Percentiles rank a stretch among this genome's conserved stretches.
phyloP scores from a whole-genome alignment of 2,797 vertebrate species.

The Neosilurus mollespiculum region DNA sequence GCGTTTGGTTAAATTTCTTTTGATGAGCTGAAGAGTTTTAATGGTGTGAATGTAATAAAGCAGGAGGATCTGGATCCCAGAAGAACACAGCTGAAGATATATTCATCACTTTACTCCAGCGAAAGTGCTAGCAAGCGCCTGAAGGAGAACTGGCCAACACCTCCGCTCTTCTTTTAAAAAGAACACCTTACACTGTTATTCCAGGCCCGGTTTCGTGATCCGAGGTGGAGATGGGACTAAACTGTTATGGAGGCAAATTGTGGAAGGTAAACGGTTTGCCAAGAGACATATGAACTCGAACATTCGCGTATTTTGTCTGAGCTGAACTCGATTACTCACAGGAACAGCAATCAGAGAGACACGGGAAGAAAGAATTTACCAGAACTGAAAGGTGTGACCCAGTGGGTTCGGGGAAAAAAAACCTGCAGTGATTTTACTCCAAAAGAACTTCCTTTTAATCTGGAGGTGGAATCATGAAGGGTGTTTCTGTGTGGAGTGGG shows the following conservation, averaged over 20 bases:
- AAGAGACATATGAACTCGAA: not conserved
- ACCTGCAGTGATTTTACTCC: not conserved
- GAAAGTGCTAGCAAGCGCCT: not conserved
- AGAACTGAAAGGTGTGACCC: not conserved
- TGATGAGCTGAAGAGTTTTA: not conserved
- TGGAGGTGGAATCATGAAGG: too few species aligned
- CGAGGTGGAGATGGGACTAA: not conserved
- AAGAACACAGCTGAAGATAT: not conserved
- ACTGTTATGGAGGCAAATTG: not conserved
- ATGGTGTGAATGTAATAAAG: not conserved
- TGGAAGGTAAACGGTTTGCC: not conserved
- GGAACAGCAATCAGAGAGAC: not conserved
- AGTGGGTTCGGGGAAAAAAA: not conserved
- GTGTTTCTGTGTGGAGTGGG: too few species aligned
- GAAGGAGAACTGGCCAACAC: not conserved
- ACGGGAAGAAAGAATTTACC: not conserved
- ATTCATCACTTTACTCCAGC: not conserved
- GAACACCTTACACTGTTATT: not conserved
- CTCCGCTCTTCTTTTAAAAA: not conserved
- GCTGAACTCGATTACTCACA: conserved; percentile 8
- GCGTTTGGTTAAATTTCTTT: too few species aligned
- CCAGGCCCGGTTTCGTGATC: not conserved
- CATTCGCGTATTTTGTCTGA: not conserved
- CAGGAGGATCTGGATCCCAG: not conserved
- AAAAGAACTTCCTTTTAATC: not conserved